A percentile compares a stretch with the other conserved stretches of the same genome.
Evolutionary conservation across 2,888 invertebrate genomes (phyloP).

Genomic region (Tenthredo notha): DNA sequence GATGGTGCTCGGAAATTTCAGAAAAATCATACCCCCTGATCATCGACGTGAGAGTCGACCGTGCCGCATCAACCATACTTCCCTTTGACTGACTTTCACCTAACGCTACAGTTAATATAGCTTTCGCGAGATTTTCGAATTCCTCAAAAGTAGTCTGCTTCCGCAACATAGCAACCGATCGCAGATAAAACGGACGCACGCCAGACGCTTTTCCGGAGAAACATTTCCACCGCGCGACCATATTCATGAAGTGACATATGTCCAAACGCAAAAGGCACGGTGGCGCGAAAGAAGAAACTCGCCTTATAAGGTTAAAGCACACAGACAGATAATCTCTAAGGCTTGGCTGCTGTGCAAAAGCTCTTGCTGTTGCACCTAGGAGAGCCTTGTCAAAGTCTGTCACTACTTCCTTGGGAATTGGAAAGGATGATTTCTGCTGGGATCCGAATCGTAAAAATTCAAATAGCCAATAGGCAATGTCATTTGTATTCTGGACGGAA

Average conservation of each 20-base stretch:
- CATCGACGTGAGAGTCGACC: neutral
- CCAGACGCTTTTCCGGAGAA: neutral
- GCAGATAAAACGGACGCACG: neutral
- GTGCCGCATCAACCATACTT: neutral
- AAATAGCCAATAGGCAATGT: no score
- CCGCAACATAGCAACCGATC: neutral
- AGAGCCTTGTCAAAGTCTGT: constrained; percentile 59
- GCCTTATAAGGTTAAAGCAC: neutral
- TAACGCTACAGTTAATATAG: neutral
- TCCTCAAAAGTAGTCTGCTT: neutral
- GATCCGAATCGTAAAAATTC: no score
- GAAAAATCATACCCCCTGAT: neutral
- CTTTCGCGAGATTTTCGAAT: neutral
- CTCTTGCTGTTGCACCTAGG: constrained; percentile 55
- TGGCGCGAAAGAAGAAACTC: neutral
- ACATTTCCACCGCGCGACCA: constrained; percentile 26
- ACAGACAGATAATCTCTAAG: neutral
- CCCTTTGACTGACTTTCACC: no score
- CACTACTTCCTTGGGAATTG: constrained; percentile 52
- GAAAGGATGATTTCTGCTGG: no score
- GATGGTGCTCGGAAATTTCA: neutral
- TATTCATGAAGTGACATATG: neutral
- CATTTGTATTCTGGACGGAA: no score
- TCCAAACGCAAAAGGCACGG: constrained; percentile 19
- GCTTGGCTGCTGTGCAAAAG: constrained; percentile 34